Base-by-base conservation (phyloP, 2,113 vertebrate genomes). In the Chloroceryle aenea region DNA sequence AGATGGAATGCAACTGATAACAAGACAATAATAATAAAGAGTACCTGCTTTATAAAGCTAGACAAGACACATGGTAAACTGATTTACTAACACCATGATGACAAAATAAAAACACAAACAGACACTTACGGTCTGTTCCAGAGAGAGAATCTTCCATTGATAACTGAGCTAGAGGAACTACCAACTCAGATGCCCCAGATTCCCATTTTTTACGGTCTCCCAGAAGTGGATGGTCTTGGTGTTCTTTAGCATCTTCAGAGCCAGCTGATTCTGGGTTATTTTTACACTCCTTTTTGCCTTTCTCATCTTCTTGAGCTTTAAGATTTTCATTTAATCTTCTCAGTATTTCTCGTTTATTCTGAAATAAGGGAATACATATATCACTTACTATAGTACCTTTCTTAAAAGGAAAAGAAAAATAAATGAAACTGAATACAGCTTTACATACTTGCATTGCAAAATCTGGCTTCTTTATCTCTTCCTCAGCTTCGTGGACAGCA, bases 281-380 rank as follows among this genome's bases (percentile, higher is more conserved):
- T 93, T 77, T 90, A 40, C 25, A 69, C 18, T 84, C 93, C 19
- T 79, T 72, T 93, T 94, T 89, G 45, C 59, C 96, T 53, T 93
- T 95, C 91, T 97, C 95, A 96, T 98, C 74, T 95, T 98, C 98
- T 91, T 99, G 98, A 85, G 97, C 95, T 98, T 99, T 99, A 77
- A 99, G 96, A 97, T 99, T 99, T 96, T 99, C 98, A 97, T 99
- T 99, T 53, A 99, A 98, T 92, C 99, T 98, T 77, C 96, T 98
- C 19, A 99, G 97, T 97, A 99, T 99, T 96, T 99, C 98, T 95
- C 98, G 98, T 81, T 99, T 99, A 96, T 88, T 99, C 99, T 99
- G 96, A 94, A 98, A 97, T 10, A 90, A 83, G 58, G 42, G 84
- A 29, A 73, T 93, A 85, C 13, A 55, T 8, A 29, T 14, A 77